These are phyloP conservation scores for Pachyrhynchus sulphureomaculatus DNA, from an alignment of 1,140 invertebrate genomes.

Conservation along the genomic window DNA sequence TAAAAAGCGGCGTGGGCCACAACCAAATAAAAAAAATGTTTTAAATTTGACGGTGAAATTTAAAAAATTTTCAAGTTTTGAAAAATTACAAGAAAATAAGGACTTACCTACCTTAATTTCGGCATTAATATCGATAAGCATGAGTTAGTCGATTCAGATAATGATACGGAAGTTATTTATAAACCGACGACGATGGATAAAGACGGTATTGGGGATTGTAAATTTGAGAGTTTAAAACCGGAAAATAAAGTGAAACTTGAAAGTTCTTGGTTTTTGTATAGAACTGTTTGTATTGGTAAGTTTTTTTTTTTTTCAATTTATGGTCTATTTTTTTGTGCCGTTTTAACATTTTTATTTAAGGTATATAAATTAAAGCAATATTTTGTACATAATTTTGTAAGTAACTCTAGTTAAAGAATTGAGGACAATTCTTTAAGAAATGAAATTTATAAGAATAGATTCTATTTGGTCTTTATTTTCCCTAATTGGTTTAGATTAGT, in stretches of 20 bases:
- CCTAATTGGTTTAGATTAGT: too few relatives aligned
- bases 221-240: constrained; percentile 19
- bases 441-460: too few relatives aligned
- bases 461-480: too few relatives aligned
- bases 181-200: constrained; percentile 12
- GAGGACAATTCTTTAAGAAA: too few relatives aligned
- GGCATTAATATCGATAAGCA: constrained; percentile 16
- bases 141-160: background rate
- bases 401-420: too few relatives aligned
- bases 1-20: too few relatives aligned
- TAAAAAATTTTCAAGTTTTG: too few relatives aligned
- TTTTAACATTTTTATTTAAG: background rate
- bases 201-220: background rate
- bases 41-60: too few relatives aligned
- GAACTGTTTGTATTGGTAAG: constrained; percentile 21
- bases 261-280: constrained; percentile 14
- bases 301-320: constrained; percentile 1
- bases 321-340: too few relatives aligned
- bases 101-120: background rate
- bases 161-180: constrained; percentile 24
- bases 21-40: too few relatives aligned
- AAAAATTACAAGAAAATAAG: background rate
- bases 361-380: background rate
- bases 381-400: too few relatives aligned
- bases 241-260: background rate